Base-by-base conservation (phyloP, 2,113 vertebrate genomes). In the Halcyon malimbica region DNA sequence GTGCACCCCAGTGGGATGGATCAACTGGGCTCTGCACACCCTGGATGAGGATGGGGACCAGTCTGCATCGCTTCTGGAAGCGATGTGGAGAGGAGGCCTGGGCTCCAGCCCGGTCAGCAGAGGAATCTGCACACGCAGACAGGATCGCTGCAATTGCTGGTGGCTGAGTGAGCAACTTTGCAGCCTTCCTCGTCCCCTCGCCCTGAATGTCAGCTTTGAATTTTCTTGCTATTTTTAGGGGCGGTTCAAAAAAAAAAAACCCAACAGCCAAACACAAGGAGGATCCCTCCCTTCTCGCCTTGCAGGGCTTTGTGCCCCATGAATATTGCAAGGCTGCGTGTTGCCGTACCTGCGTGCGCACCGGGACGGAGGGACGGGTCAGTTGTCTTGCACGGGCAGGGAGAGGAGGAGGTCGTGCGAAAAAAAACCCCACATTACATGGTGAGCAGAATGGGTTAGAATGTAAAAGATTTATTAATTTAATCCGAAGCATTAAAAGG, bases 51-150 rank as follows among this genome's bases (percentile, higher is more conserved):
- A 50, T 33, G 48, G 59, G 75, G 67, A 76, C 10, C 2, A 1
- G 13, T 28, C 42, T 25, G 56, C 54, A 1, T 7, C 3, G 3
- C 78, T 73, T 67, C 80, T 79, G 92, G 91, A 41, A 95, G 69
- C 17, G 0, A 13, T 33, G 83, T 14, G 11, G 82, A 83, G 92
- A 14, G 70, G 53, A 93, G 90, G 93, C 90, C 87, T 79, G 88
- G 42, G 80, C 93, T 95, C 33, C 94, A 95, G 92, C 96, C 96
- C 41, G 96, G 85, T 96, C 96, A 97, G 94, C 93, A 96, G 69
- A 94, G 93, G 96, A 96, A 97, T 97, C 94, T 96, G 96, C 96
- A 96, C 94, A 96, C 95, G 96, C 96, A 97, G 94, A 96, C 96
- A 93, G 94, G 93, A 96, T 95, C 88, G 16, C 76, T 83, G 95